Conservation (phyloP, 2,113 vertebrate species). For the Pavo muticus region DNA sequence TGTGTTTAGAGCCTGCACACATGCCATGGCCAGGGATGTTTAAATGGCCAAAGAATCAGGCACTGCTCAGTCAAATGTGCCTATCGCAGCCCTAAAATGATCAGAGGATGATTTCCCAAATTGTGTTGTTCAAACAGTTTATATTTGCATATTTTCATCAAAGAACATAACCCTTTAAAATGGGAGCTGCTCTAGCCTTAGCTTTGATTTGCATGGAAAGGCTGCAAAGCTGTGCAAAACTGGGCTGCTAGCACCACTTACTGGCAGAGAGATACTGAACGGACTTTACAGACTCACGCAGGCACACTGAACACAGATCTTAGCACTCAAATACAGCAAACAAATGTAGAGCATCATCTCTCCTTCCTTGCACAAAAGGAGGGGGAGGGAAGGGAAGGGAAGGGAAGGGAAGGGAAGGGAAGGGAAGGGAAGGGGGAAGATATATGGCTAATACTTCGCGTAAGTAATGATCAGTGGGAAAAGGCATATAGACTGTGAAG, state of each 20-base stretch:
- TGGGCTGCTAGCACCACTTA: constrained; percentile 54
- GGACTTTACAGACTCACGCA: background rate
- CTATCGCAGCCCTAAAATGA: background rate
- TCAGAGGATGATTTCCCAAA: constrained; percentile 25
- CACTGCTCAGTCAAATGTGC: background rate
- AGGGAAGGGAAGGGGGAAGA: background rate
- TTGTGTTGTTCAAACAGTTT: constrained; percentile 17
- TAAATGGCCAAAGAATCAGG: background rate
- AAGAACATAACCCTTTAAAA: constrained; percentile 6
- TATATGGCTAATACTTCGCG: background rate
- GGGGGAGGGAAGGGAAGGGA: too few relatives aligned
- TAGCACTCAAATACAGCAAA: background rate
- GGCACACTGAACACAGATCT: background rate
- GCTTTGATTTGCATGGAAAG: background rate
- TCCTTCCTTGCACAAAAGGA: background rate
- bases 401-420: too few relatives aligned
- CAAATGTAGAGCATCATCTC: background rate
- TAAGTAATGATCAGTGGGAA: background rate
- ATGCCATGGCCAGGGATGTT: fast-evolving
- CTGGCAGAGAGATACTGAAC: background rate
- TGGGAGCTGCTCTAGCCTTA: background rate
- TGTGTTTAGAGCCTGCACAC: fast-evolving
- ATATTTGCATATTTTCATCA: constrained; percentile 15
- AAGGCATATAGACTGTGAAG: background rate
- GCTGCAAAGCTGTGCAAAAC: constrained; percentile 56